Base-by-base conservation (phyloP, 2,797 vertebrate genomes). In the Anguilla obscura region DNA sequence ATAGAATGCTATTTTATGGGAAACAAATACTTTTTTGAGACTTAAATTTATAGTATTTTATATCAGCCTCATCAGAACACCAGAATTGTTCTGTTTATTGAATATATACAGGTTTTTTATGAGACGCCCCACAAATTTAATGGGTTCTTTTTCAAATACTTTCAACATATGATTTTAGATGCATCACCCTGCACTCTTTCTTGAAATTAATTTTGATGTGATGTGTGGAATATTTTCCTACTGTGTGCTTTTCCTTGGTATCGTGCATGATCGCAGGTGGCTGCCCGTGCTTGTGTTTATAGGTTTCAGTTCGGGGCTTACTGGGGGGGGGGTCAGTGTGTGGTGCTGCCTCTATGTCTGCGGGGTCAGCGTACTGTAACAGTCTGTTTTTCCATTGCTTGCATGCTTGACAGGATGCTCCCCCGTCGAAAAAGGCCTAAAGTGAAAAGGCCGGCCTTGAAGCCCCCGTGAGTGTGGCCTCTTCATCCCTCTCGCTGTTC, bases 371-470 rank as follows among this genome's bases (percentile, higher is more conserved):
- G 86, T 93, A 89, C 86, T 91, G 92, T 95, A 94, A 95, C 92
- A 89, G 91, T 91, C 91, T 93, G 91, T 94, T 92, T 95, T 95
- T 96, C 96, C 95, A 93, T 90, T 95, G 92, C 90, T 93, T 95
- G 92, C 94, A 93, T 8, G 92, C 27, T 40, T 91, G 89, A 95
- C 95, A 99, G 98, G 96, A 97, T 98, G 94, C 97, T 98, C 96
- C 98, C 99, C 94, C 98, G 98, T 94, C 97, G 98, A 95, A 99
- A 98, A 95, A 98, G 97, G 97, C 98, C 98, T 95, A 99, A 98
- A 96, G 95, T 97, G 97, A 99, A 97, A 97, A 98, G 96, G 96
- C 96, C 97, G 87, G 97, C 97, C 93, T 97, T 98, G 95, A 99
- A 98, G 94, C 97, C 97, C 92, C 95, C 98, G 98, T 99, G 96